Percentiles rank a stretch among this genome's conserved stretches.
These are phyloP conservation scores for Aeoliscus strigatus DNA, from an alignment of 2,797 vertebrate species.

Conservation along the genomic window DNA sequence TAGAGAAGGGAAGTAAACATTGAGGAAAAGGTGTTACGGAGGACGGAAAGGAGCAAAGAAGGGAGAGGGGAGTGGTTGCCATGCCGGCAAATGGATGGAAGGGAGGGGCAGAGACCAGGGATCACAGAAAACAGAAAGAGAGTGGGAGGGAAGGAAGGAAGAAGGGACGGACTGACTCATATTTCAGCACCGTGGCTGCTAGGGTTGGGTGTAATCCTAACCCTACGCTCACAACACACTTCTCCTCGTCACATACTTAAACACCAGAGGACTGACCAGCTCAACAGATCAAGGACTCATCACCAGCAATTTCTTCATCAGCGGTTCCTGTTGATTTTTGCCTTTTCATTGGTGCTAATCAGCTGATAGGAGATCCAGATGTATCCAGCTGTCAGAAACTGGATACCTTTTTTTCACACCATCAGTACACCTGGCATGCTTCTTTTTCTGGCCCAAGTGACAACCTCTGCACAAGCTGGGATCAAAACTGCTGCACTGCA, in stretches of 20 bases:
- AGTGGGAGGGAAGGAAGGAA: conserved; percentile 43
- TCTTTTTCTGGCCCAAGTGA: neutral
- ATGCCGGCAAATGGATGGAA: conserved; percentile 51
- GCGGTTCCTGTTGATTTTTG: conserved; percentile 7
- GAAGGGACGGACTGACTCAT: conserved; percentile 73
- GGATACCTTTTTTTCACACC: conserved; percentile 5
- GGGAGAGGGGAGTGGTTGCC: conserved; percentile 72
- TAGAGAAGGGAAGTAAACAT: conserved; percentile 56
- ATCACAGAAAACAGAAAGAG: conserved; percentile 38
- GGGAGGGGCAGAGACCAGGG: conserved; percentile 50
- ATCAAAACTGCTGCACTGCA: conserved; percentile 6
- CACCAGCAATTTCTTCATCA: neutral
- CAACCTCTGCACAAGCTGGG: neutral
- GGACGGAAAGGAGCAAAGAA: conserved; percentile 10
- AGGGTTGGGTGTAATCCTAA: conserved; percentile 74
- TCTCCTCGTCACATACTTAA: conserved; percentile 25
- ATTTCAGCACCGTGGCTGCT: conserved; percentile 73
- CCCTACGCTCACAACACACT: conserved; percentile 48
- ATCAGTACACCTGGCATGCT: neutral
- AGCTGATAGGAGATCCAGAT: conserved; percentile 19
- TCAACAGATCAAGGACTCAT: conserved; percentile 20
- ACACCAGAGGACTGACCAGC: conserved; percentile 23
- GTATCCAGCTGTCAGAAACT: neutral
- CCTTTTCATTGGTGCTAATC: conserved; percentile 14
- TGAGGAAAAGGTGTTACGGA: conserved; percentile 19